Percentiles rank a stretch among this genome's conserved stretches.
These are phyloP conservation scores for Globia sparganii DNA, from an alignment of 2,888 invertebrate genomes.

Conservation along the genomic window DNA sequence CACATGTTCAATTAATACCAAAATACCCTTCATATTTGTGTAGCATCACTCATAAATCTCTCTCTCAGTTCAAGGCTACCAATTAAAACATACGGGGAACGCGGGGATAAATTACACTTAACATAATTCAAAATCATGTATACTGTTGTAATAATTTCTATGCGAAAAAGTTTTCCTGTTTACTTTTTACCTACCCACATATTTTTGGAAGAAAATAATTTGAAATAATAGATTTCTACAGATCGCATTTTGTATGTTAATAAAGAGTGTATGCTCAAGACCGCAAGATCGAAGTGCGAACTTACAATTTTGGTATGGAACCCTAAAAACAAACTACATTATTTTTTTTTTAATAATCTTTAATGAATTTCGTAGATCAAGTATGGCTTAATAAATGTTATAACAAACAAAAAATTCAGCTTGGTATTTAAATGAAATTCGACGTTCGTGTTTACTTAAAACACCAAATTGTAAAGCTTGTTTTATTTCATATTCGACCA, in stretches of 20 bases:
- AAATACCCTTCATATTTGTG: constrained; percentile 38
- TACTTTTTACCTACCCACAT: neutral
- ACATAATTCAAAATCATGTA: constrained; percentile 51
- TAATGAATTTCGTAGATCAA: neutral
- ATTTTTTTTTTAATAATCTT: neutral
- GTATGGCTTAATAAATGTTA: neutral
- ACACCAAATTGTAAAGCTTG: constrained; percentile 4
- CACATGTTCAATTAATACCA: constrained; percentile 48
- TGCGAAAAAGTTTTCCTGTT: constrained; percentile 38
- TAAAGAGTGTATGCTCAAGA: neutral
- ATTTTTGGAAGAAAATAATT: neutral
- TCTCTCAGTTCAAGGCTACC: constrained; percentile 51
- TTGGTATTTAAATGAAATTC: neutral
- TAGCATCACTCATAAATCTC: constrained; percentile 52
- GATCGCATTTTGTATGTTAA: neutral
- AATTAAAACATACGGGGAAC: constrained; percentile 54
- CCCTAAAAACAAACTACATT: no score
- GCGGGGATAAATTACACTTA: constrained; percentile 54
- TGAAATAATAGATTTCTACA: neutral
- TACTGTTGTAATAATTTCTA: constrained; percentile 32
- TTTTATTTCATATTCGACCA: constrained; percentile 20
- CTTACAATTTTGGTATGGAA: no score
- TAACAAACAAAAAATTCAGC: constrained; percentile 1
- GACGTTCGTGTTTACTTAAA: constrained; percentile 7
- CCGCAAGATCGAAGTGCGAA: neutral